Conservation (phyloP, 2,888 invertebrate species). For the Lycophotia porphyrea region DNA sequence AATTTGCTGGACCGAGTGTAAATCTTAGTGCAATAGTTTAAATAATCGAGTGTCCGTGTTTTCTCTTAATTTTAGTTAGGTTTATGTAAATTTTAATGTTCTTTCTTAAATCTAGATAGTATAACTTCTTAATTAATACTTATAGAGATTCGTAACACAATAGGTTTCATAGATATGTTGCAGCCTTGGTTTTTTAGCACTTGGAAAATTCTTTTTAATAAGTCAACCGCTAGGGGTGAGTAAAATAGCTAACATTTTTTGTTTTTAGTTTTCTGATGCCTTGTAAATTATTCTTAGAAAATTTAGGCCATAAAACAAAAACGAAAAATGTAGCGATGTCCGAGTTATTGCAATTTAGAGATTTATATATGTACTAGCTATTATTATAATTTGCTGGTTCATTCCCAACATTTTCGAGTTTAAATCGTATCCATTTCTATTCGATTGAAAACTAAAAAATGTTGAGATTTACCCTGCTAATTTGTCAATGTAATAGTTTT, state of each 20-base stretch:
- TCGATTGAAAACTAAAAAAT: conserved; percentile 1
- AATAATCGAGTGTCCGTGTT: conserved; percentile 45
- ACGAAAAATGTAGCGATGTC: conserved; percentile 14
- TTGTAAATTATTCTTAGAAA: conserved; percentile 4
- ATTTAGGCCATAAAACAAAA: conserved; percentile 1
- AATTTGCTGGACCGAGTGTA: background rate
- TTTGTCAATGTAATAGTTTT: conserved; percentile 26
- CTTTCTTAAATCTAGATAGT: conserved; percentile 32
- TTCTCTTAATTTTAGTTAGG: conserved; percentile 44
- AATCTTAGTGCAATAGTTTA: conserved; percentile 58
- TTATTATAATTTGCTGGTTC: conserved; percentile 9
- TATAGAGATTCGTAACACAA: conserved; percentile 44
- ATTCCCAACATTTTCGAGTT: conserved; percentile 19
- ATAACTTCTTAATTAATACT: conserved; percentile 24
- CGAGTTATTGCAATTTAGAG: conserved; percentile 26
- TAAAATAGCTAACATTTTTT: conserved; percentile 14
- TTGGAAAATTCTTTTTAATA: background rate
- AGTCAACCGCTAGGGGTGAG: background rate
- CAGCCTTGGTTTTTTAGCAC: conserved; percentile 24
- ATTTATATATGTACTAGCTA: conserved; percentile 29
- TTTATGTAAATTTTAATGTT: conserved; percentile 57
- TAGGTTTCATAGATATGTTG: conserved; percentile 30
- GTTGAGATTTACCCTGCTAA: conserved; percentile 15
- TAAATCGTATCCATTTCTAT: background rate
- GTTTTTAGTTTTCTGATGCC: conserved; percentile 16